These are phyloP conservation scores for Trypoxylus dichotomus DNA, from an alignment of 1,140 invertebrate species.

Conservation along the genomic window DNA sequence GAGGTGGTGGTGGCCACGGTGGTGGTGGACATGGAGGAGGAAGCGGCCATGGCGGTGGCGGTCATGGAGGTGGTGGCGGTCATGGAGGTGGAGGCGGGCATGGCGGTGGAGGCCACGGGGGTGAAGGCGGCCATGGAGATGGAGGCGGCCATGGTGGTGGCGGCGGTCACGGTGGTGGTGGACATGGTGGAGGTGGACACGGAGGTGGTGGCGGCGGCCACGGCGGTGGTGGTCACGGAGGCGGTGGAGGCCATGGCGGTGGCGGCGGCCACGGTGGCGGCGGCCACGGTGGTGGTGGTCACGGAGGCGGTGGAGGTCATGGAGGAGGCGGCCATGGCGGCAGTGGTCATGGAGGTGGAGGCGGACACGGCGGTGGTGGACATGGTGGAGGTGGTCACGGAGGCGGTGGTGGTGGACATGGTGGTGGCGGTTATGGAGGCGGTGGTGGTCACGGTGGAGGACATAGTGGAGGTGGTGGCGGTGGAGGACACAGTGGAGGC, in stretches of 20 bases:
- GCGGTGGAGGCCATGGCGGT: neutral
- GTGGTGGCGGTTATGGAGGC: too few relatives aligned
- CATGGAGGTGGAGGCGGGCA: neutral
- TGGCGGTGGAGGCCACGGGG: too few relatives aligned
- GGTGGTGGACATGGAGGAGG: slow-evolving; percentile 31
- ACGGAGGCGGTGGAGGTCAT: slow-evolving; percentile 7
- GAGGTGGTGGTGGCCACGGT: neutral
- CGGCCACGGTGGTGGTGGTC: neutral
- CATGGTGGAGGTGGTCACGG: too few relatives aligned
- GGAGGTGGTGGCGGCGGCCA: slow-evolving; percentile 12
- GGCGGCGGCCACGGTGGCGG: neutral
- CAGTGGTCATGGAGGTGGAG: slow-evolving; percentile 32
- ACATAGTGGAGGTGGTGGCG: slow-evolving; percentile 28
- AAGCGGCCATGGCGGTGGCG: neutral
- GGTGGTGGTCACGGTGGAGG: too few relatives aligned
- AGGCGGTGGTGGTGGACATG: too few relatives aligned
- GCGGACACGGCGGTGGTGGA: neutral
- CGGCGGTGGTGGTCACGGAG: slow-evolving; percentile 12
- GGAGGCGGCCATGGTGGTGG: too few relatives aligned
- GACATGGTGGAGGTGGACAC: slow-evolving; percentile 28
- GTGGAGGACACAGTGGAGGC: too few relatives aligned
- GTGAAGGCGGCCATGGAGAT: too few relatives aligned
- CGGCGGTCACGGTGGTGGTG: too few relatives aligned
- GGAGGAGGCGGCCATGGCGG: neutral
- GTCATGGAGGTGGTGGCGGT: slow-evolving; percentile 1